Base-by-base conservation (phyloP, 2,888 invertebrate species). In the Ichneumon xanthorius region DNA sequence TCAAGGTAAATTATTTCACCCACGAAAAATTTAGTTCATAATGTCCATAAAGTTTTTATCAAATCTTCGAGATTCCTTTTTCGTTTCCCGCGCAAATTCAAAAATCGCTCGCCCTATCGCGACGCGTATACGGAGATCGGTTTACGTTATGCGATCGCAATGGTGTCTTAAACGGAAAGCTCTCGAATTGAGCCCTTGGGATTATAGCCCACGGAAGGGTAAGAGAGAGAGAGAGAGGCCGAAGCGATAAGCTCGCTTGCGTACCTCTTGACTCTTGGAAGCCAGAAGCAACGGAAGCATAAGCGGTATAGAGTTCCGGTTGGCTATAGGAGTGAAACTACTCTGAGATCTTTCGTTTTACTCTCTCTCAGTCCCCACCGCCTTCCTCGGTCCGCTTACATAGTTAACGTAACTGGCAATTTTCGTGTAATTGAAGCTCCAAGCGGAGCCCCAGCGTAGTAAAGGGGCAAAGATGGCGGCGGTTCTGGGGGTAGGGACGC, bases 381-480 rank as follows among this genome's bases (percentile, higher is more conserved):
- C 63, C 19, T 30, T 5, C 22, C 81, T 72, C 77, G 45, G 65
- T 67, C 75, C 72, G 76, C 80, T 72, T 83, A 83, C 73, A 80
- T 68, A 86, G 82, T 83, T 86, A 83, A 77, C 77, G 85, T 82
- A 86, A 86, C 84, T 85, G 86, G 84, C 86, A 86, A 86, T 86
- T 86, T 86, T 85, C 82, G 81, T 84, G 82, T 82, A 86, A 86
- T 86, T 86, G 84, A 86, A 86, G 86, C 82, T 82, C 68, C 68
- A 61, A 85, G 80, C 81, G 68, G 67, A 53, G 68, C 78, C 73
- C 30, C 61, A 71, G 77, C 55, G 58, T 48, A 40, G 76, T 53
- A 73, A 76, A 45, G 61, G 76, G 33, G 40, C 53, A 40, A 37
- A 45, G 19, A 33, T 30, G 53, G 63, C 53, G 40, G 55, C 19